Conservation (phyloP, 2,797 vertebrate species). For the Poecile montanus region DNA sequence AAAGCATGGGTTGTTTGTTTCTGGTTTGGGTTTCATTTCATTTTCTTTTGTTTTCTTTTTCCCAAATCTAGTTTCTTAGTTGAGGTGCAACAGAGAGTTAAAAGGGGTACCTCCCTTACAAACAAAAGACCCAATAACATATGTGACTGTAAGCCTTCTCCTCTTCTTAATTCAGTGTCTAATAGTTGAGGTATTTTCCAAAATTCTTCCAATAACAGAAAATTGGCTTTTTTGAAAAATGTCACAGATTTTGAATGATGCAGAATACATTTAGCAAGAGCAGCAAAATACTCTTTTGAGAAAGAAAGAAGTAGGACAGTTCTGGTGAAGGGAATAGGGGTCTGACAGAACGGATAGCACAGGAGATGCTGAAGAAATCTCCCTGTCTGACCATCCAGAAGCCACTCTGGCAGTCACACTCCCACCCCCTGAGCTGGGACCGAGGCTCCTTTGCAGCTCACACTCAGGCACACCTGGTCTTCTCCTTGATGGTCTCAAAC, state of each 20-base stretch:
- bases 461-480: background rate
- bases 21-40: background rate
- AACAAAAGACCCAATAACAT: background rate
- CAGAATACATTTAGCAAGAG: background rate
- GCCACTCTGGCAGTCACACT: background rate
- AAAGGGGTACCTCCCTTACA: background rate
- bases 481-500: too few species aligned
- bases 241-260: background rate
- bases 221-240: background rate
- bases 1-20: background rate
- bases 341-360: background rate
- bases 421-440: background rate
- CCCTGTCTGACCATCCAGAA: background rate
- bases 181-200: background rate
- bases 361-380: background rate
- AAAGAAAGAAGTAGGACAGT: background rate
- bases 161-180: background rate
- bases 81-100: background rate
- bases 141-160: background rate
- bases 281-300: background rate
- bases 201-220: background rate
- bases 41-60: background rate
- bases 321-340: background rate
- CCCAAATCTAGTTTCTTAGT: background rate
- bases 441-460: accelerated